These are phyloP conservation scores for Prinia subflava DNA, from an alignment of 2,113 vertebrate genomes.

Conservation along the genomic window DNA sequence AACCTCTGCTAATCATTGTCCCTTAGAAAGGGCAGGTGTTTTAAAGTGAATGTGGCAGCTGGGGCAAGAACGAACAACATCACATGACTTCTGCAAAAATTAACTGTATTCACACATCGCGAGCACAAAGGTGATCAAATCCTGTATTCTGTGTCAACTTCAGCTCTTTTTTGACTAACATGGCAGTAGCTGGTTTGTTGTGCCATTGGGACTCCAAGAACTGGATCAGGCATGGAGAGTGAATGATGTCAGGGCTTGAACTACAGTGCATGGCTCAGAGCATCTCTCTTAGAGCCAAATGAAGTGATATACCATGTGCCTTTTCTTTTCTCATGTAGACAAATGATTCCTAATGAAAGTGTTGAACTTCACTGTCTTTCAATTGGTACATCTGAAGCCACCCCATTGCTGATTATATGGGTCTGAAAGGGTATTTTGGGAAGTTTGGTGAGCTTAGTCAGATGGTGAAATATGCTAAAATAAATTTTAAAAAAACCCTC, in stretches of 20 bases:
- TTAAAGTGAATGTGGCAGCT: neutral
- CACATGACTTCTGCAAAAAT: neutral
- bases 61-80: accelerated
- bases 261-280: neutral
- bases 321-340: neutral
- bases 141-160: neutral
- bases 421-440: neutral
- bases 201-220: too few species aligned
- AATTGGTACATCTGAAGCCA: neutral
- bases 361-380: neutral
- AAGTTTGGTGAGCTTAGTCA: neutral
- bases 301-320: neutral
- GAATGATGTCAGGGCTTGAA: neutral
- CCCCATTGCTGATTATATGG: neutral
- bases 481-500: accelerated
- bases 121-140: neutral
- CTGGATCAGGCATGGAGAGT: neutral
- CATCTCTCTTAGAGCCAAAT: neutral
- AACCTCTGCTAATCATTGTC: neutral
- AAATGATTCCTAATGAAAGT: neutral
- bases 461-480: neutral
- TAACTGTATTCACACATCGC: neutral
- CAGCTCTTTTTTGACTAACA: neutral
- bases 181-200: accelerated
- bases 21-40: neutral